Conservation (phyloP, 1,140 invertebrate species). For the Eurosta solidaginis region DNA sequence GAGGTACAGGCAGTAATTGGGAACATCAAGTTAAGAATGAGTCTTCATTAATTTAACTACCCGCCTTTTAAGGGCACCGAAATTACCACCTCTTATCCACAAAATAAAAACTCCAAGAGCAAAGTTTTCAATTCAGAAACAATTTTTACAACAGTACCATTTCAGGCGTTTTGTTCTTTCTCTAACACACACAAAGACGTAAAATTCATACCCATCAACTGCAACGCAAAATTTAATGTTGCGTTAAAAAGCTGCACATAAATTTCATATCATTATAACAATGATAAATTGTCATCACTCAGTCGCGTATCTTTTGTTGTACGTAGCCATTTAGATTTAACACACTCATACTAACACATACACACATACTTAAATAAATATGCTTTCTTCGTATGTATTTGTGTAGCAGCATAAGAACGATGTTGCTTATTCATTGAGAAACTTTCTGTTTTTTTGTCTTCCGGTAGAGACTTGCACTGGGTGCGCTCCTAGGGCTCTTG, state of each 20-base stretch:
- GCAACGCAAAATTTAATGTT: slow-evolving; percentile 39
- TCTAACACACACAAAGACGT: neutral
- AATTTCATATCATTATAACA: slow-evolving; percentile 45
- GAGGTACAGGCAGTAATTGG: too few species aligned
- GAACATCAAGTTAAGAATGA: too few species aligned
- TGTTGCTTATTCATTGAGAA: neutral
- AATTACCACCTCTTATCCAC: too few species aligned
- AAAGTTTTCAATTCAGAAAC: neutral
- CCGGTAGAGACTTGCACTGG: slow-evolving; percentile 32
- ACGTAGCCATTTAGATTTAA: slow-evolving; percentile 25
- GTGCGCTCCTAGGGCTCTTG: slow-evolving; percentile 1
- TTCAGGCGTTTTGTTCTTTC: neutral
- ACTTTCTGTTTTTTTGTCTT: slow-evolving; percentile 34
- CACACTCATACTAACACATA: neutral
- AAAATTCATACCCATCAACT: neutral
- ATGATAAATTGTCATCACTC: slow-evolving; percentile 48
- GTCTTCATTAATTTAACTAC: too few species aligned
- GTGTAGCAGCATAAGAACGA: neutral
- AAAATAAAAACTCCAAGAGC: neutral
- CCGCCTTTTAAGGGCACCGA: too few species aligned
- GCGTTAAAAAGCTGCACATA: slow-evolving; percentile 58
- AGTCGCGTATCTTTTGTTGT: neutral
- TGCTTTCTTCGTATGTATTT: neutral
- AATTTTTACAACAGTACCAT: neutral
- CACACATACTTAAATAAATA: neutral